Base-by-base conservation (phyloP, 2,113 vertebrate species). In the Saguinus imperator region DNA sequence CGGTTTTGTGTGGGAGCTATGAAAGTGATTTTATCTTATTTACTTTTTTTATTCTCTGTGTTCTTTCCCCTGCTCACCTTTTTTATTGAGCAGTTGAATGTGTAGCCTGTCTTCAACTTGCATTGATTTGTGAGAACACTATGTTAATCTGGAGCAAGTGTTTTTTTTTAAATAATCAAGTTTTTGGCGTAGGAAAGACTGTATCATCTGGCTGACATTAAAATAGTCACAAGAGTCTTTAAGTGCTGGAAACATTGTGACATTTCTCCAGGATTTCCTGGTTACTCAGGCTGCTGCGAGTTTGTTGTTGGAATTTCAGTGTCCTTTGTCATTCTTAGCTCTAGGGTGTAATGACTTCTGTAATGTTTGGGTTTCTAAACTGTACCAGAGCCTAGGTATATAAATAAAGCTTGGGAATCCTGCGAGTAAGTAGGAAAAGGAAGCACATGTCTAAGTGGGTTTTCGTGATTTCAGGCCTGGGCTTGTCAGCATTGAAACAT, bases 171-270 rank as follows among this genome's bases (percentile, higher is more conserved):
- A 84, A 80, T 55, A 87, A 2, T 94, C 43, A 89, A 48, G 13
- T 89, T 97, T 40, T 95, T 97, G 94, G 80, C 96, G 52, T 45
- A 40, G 17, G 83, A 87, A 93, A 92, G 87, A 76, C 84, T 80
- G 0, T 94, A 27, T 91, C 79, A 94, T 96, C 50, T 97, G 94
- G 75, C 88, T 87, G 43, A 96, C 37, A 88, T 27, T 92, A 95
- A 95, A 90, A 66, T 94, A 94, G 72, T 96, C 80, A 76, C 4
- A 68, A 66, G 85, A 68, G 66, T 80, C 92, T 91, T 73, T 87
- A 95, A 97, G 89, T 76, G 79, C 80, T 73, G 48, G 80, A 96
- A 92, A 95, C 52, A 45, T 73, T 94, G 76, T 87, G 85, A 95
- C 77, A 92, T 89, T 94, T 93, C 61, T 90, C 48, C 12, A 57